phyloP scores from a whole-genome alignment of 2,888 invertebrate species.

The Bugulina stolonifera region DNA sequence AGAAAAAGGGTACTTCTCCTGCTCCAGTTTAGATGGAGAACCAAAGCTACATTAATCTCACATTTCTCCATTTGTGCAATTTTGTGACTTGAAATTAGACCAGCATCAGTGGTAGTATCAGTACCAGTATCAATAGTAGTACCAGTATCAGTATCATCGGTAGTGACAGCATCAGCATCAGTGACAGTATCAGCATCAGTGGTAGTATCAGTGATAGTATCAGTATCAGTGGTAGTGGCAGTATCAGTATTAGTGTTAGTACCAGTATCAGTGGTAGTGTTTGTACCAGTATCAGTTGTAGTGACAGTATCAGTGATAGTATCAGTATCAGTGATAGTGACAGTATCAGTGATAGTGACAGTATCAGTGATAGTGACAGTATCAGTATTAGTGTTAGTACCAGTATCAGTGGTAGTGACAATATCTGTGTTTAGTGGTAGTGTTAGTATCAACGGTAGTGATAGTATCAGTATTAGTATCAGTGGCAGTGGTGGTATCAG shows the following conservation, averaged over 20 bases:
- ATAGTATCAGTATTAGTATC: not conserved
- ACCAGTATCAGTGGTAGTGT: not conserved
- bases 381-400: not conserved
- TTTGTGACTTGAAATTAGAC: no score
- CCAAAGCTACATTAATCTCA: no score
- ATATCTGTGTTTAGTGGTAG: not conserved
- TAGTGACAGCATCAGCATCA: not conserved
- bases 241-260: not conserved
- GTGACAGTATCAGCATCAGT: not conserved
- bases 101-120: no score
- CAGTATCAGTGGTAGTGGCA: not conserved
- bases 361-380: not conserved
- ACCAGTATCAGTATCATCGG: no score
- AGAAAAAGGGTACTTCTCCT: no score
- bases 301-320: not conserved
- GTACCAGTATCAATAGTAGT: no score
- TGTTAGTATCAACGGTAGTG: not conserved
- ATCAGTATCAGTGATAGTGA: not conserved
- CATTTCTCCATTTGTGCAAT: no score
- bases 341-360: not conserved
- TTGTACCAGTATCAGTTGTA: not conserved
- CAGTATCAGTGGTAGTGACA: not conserved
- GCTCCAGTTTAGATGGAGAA: no score
- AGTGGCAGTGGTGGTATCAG: not conserved
- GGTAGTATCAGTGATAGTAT: not conserved